phyloP scores from a whole-genome alignment of 2,113 vertebrate species.

The Vombatus ursinus region DNA sequence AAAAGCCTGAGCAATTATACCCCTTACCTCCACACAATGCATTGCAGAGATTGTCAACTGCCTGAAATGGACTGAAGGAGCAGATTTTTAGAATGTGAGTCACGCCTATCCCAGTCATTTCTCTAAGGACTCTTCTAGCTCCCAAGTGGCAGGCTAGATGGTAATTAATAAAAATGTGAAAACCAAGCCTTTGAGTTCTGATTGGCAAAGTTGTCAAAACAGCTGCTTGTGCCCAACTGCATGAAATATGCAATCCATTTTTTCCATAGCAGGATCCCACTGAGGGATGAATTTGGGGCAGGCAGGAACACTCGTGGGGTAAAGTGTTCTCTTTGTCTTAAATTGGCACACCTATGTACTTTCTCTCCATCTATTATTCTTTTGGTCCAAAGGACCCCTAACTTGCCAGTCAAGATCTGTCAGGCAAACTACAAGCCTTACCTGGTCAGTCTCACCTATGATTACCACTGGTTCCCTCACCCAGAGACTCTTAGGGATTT shows the following conservation, averaged over 20 bases:
- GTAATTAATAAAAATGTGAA: constrained; percentile 58
- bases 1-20: neutral
- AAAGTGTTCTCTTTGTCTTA: neutral
- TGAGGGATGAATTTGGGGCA: neutral
- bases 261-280: neutral
- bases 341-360: neutral
- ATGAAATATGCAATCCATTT: neutral
- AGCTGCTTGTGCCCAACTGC: constrained; percentile 6
- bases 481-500: neutral
- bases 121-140: constrained; percentile 51
- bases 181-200: neutral
- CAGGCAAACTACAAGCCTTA: neutral
- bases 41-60: constrained; percentile 31
- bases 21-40: neutral
- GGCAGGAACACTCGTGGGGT: neutral
- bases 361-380: neutral
- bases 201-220: constrained; percentile 31
- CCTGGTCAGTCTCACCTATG: neutral
- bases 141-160: constrained; percentile 23
- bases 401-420: neutral
- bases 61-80: constrained; percentile 25
- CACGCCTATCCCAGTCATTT: constrained; percentile 53
- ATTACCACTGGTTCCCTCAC: neutral
- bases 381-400: neutral
- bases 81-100: neutral